A percentile compares a stretch with the other conserved stretches of the same genome.
phyloP scores from a whole-genome alignment of 1,140 invertebrate species.

The Leptinotarsa defecta region DNA sequence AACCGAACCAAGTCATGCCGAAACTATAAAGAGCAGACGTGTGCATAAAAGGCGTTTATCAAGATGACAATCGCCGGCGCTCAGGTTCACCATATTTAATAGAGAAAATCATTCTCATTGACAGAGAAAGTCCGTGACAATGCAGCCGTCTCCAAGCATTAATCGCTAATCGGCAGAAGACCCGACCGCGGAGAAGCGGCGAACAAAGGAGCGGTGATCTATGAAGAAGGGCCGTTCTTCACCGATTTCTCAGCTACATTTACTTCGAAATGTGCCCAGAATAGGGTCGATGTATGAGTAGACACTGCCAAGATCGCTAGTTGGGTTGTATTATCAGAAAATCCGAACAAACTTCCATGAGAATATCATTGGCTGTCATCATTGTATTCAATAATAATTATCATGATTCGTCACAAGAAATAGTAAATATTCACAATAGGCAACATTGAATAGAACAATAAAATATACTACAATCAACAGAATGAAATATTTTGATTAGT shows the following conservation, averaged over 20 bases:
- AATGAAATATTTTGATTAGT: too few relatives aligned
- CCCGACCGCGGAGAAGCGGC: constrained; percentile 29
- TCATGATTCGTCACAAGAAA: too few relatives aligned
- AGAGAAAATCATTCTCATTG: constrained; percentile 46
- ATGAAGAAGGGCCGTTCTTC: constrained; percentile 56
- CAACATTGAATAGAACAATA: too few relatives aligned
- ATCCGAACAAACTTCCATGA: too few relatives aligned
- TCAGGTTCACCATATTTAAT: constrained; percentile 50
- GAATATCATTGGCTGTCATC: too few relatives aligned
- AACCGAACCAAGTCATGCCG: background rate
- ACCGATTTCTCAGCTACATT: constrained; percentile 58
- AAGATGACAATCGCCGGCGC: constrained; percentile 48
- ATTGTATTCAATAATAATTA: too few relatives aligned
- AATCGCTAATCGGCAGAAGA: constrained; percentile 55
- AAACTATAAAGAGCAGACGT: constrained; percentile 4
- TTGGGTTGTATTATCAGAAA: background rate
- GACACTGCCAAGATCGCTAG: constrained; percentile 16
- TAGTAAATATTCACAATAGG: too few relatives aligned
- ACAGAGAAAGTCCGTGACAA: constrained; percentile 49
- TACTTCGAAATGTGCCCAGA: constrained; percentile 53
- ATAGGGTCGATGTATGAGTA: constrained; percentile 30
- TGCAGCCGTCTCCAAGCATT: constrained; percentile 53
- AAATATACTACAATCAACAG: too few relatives aligned
- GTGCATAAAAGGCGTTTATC: constrained; percentile 51
- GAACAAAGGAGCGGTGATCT: constrained; percentile 53